Evolutionary conservation across 30 jellyfish, hydroid and myxozoan species (phyloP).

Genomic region (Aurelia sp.): DNA sequence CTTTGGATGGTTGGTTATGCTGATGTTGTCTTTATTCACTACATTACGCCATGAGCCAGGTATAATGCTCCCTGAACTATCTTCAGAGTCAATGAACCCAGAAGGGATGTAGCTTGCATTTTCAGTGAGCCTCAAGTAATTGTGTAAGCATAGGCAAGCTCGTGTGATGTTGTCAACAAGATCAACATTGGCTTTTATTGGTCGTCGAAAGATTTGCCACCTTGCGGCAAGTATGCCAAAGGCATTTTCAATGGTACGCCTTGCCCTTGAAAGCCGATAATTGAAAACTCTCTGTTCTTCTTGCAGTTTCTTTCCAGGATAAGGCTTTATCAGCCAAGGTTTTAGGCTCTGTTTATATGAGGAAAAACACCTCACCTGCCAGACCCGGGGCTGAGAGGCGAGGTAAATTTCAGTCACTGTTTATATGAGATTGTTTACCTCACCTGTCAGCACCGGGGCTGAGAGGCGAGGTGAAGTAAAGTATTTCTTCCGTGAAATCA

Average conservation of each 20-base stretch:
- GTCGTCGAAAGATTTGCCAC: background rate
- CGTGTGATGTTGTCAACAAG: constrained; percentile 7
- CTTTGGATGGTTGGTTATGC: constrained; percentile 7
- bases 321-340: background rate
- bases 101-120: constrained; percentile 52
- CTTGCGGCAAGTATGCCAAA: constrained; percentile 6
- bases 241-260: background rate
- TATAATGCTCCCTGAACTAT: constrained; percentile 28
- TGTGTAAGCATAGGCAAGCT: constrained; percentile 29
- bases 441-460: too few species aligned
- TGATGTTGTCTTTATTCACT: constrained; percentile 5
- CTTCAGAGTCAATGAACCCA: constrained; percentile 45
- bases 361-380: too few species aligned
- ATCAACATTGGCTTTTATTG: constrained; percentile 43
- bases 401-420: too few species aligned
- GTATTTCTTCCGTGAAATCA: too few species aligned
- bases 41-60: constrained; percentile 57
- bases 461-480: too few species aligned
- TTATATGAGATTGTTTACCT: too few species aligned
- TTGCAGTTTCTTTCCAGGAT: background rate
- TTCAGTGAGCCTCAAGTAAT: constrained; percentile 38
- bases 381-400: too few species aligned
- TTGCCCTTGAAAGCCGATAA: background rate
- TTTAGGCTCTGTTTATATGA: too few species aligned
- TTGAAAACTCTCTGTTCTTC: background rate